Evolutionary conservation across 2,888 invertebrate genomes (phyloP), one percentile per base, ranked within the genome.

Genomic region (Villa cingulata): DNA sequence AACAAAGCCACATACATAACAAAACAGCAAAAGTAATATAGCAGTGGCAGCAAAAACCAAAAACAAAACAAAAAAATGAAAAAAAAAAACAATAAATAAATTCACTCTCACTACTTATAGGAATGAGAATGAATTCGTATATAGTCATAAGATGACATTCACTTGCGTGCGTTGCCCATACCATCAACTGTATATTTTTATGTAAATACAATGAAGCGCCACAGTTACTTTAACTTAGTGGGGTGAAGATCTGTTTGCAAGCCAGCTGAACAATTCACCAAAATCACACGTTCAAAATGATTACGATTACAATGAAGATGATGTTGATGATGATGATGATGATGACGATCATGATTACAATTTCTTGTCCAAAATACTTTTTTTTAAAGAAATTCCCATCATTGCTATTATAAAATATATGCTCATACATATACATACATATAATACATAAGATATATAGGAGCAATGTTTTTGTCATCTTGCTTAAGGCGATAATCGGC

Each of bases 281-380:
- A 45, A 38, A 38, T 36, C 20, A 7, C 34, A 37, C 27, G 37
- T 16, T 27, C n/a, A n/a, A n/a, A n/a, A n/a, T n/a, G n/a, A n/a
- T n/a, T n/a, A n/a, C n/a, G n/a, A n/a, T n/a, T n/a, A n/a, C n/a
- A n/a, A n/a, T n/a, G n/a, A n/a, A n/a, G n/a, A n/a, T n/a, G n/a
- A n/a, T n/a, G n/a, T n/a, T n/a, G n/a, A n/a, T n/a, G n/a, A n/a
- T n/a, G n/a, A n/a, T n/a, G n/a, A n/a, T n/a, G n/a, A n/a, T n/a
- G 27, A 17, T 16, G 17, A 27, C 27, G 10, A 27, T 10, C 7
- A 10, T 1, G 27, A 27, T 3, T 32, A 14, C 12, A 37, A 20
- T 37, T 41, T 46, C 37, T 18, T 46, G 46, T 46, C 46, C 46
- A 41, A 46, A 32, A 9, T 32, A n/a, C n/a, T n/a, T n/a, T n/a